Percentiles rank a stretch among this genome's conserved stretches.
Evolutionary conservation across 2,113 vertebrate genomes (phyloP).

Genomic region (Protobothrops mucrosquamatus): DNA sequence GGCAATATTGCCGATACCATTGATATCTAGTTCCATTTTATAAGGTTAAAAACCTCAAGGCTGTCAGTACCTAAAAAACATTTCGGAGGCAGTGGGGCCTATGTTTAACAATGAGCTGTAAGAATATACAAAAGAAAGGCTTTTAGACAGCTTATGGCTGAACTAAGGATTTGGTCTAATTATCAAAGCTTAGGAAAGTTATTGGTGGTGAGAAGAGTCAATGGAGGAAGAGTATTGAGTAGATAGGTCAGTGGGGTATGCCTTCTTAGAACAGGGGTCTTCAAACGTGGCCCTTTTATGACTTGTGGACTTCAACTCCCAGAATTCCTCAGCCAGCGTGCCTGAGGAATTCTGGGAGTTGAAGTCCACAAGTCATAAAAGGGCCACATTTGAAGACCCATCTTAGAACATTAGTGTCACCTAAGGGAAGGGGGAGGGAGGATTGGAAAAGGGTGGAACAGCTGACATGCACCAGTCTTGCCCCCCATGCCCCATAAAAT

Average conservation of each 20-base stretch:
- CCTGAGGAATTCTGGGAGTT: too few species aligned
- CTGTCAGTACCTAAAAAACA: background rate
- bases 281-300: too few species aligned
- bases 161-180: background rate
- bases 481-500: too few species aligned
- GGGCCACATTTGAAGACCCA: too few species aligned
- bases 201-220: background rate
- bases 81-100: background rate
- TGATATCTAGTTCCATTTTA: background rate
- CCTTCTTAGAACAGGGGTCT: too few species aligned
- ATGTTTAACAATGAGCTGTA: background rate
- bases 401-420: background rate
- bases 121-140: background rate
- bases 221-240: background rate
- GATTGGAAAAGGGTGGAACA: too few species aligned
- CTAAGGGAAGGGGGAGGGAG: too few species aligned
- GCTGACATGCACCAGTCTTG: too few species aligned
- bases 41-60: background rate
- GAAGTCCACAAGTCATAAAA: too few species aligned
- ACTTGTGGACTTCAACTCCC: too few species aligned
- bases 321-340: too few species aligned
- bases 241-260: too few species aligned
- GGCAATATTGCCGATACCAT: background rate
- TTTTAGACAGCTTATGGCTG: background rate
- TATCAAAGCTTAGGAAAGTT: background rate